phyloP scores from a whole-genome alignment of 2,113 vertebrate species.

The Nasalis larvatus region DNA sequence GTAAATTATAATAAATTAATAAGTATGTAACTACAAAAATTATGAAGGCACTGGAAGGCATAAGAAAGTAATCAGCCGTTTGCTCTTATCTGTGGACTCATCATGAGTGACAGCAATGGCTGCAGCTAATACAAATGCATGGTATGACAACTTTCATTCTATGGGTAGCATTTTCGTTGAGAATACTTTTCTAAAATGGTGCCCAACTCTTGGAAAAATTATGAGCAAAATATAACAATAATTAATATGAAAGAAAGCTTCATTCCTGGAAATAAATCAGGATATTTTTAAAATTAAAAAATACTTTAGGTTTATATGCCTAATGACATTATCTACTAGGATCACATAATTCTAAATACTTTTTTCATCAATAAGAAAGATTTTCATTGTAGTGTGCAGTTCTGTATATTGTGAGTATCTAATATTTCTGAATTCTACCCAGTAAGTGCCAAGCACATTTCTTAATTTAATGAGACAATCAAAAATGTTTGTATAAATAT shows the following conservation, averaged over 20 bases:
- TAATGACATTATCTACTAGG: background rate
- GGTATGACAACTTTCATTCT: too few relatives aligned
- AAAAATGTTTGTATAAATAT: background rate
- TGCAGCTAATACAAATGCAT: too few relatives aligned
- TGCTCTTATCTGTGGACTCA: background rate
- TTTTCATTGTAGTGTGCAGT: background rate
- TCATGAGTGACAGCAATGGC: background rate
- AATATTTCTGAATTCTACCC: background rate
- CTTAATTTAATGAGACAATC: background rate
- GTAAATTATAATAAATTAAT: background rate
- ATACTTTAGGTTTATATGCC: background rate
- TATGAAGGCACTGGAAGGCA: background rate
- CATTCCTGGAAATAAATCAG: background rate
- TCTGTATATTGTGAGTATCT: background rate
- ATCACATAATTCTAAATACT: background rate
- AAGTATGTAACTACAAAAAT: background rate
- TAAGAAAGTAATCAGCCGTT: background rate
- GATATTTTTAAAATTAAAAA: background rate
- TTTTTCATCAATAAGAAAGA: background rate
- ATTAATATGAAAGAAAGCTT: background rate
- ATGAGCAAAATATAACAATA: background rate
- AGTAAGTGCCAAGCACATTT: background rate
- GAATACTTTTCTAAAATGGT: background rate
- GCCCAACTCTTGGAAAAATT: background rate
- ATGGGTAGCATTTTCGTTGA: background rate